A percentile compares a stretch with the other conserved stretches of the same genome.
These are phyloP conservation scores for Cryptocheilus praepositus DNA, from an alignment of 2,888 invertebrate genomes.

Conservation along the genomic window DNA sequence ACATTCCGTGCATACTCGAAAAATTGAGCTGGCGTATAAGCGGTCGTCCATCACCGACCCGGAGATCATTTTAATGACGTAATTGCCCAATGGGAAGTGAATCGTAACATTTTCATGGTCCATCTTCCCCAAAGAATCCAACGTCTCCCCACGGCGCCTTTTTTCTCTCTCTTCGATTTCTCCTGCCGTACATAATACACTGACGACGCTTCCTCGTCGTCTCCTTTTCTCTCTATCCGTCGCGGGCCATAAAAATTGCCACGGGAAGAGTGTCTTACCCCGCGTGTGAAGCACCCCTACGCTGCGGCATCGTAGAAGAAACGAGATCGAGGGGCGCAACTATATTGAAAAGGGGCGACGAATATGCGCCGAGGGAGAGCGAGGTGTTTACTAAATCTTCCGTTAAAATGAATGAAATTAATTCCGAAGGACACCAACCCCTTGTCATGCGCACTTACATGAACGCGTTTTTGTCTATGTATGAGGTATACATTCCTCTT, in stretches of 20 bases:
- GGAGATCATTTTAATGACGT: conserved; percentile 49
- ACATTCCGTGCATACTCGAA: conserved; percentile 40
- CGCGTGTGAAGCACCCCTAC: conserved; percentile 35
- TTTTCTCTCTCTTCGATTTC: background rate
- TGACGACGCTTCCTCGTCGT: no score
- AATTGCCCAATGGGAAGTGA: conserved; percentile 53
- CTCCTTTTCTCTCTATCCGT: background rate
- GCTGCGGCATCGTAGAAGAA: conserved; percentile 33
- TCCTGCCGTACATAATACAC: background rate
- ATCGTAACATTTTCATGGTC: conserved; percentile 54
- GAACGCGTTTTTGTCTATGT: conserved; percentile 3
- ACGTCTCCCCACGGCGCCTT: background rate
- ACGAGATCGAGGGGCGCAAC: conserved; percentile 34
- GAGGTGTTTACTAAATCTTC: conserved; percentile 56
- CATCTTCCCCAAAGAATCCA: conserved; percentile 47
- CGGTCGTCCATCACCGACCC: conserved; percentile 22
- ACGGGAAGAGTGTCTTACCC: conserved; percentile 28
- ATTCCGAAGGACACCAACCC: conserved; percentile 42
- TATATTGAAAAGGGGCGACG: conserved; percentile 44
- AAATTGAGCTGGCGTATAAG: conserved; percentile 33
- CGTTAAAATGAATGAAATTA: conserved; percentile 55
- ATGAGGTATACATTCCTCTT: no score
- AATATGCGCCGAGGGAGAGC: conserved; percentile 25
- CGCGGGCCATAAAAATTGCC: conserved; percentile 46
- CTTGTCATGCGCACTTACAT: conserved; percentile 34